These are phyloP conservation scores for Diplazon laetatorius DNA, from an alignment of 2,888 invertebrate species.

Conservation along the genomic window DNA sequence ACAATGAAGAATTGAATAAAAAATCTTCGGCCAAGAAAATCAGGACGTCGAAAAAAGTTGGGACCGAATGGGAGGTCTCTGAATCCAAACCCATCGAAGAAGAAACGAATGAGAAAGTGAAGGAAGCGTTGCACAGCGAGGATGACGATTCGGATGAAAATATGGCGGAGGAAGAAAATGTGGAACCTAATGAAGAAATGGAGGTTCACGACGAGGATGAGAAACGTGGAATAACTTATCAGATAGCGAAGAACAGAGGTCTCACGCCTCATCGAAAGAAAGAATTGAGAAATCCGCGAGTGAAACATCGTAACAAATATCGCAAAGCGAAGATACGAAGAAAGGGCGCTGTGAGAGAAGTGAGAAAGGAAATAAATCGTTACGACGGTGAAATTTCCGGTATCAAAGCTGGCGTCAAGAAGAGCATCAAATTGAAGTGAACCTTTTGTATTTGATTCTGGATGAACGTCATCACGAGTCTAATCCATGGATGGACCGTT, in stretches of 20 bases:
- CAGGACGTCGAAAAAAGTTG: slow-evolving; percentile 79
- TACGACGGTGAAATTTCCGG: slow-evolving; percentile 98
- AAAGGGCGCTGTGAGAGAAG: slow-evolving; percentile 95
- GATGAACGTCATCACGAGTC: neutral
- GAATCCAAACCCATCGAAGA: slow-evolving; percentile 74
- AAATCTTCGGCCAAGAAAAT: slow-evolving; percentile 78
- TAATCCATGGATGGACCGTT: neutral
- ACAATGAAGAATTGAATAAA: slow-evolving; percentile 62
- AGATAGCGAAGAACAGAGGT: slow-evolving; percentile 98
- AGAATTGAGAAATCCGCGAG: slow-evolving; percentile 96
- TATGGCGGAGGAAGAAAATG: slow-evolving; percentile 47
- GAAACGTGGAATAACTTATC: slow-evolving; percentile 94
- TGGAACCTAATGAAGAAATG: slow-evolving; percentile 73
- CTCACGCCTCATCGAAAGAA: slow-evolving; percentile 95
- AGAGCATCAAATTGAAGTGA: slow-evolving; percentile 94
- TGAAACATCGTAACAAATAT: slow-evolving; percentile 96
- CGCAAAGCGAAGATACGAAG: slow-evolving; percentile 95
- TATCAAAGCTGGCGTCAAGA: slow-evolving; percentile 94
- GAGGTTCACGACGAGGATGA: slow-evolving; percentile 81
- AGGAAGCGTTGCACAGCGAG: slow-evolving; percentile 50
- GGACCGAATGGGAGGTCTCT: slow-evolving; percentile 75
- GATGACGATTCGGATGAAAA: slow-evolving; percentile 65
- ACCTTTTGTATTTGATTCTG: neutral
- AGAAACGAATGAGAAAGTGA: slow-evolving; percentile 45
- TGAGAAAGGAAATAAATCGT: slow-evolving; percentile 90